Evolutionary conservation across 1,140 invertebrate genomes (phyloP), one percentile per base, ranked within the genome.

Genomic region (Reticulitermes speratus): DNA sequence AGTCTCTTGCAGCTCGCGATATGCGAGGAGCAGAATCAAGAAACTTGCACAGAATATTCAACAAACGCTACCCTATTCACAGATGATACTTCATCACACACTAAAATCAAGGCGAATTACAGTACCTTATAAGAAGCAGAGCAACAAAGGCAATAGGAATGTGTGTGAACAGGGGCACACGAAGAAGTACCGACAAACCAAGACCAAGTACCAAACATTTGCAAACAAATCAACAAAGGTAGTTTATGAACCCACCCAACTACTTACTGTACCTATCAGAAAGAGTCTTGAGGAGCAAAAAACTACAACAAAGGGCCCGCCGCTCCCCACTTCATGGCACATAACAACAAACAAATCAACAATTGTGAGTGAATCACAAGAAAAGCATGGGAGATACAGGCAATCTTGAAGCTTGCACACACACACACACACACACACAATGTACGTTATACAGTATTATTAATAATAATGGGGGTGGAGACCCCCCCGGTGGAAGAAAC

Each of bases 311-410:
- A 75, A 30, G 25, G 65, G 14, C n/a, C 25, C n/a, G 65, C 65
- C 65, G 65, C 25, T 1, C 65, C 30, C n/a, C 65, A 75, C 65
- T 75, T 30, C 65, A 75, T 8, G 65, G 65, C 65, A 75, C 25
- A 75, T 75, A 75, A 75, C 65, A 75, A 75, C 65, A 75, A 75
- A 75, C 65, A 75, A 75, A 75, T 75, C 65, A 75, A 75, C 65
- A 75, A 75, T 55, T 55, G 52, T 55, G 52, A 55, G 52, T 55
- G 52, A 55, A 55, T 75, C 65, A 75, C 25, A 75, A 75, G 65
- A 75, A 75, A 75, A 75, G 65, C n/a, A 75, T 75, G 65, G 65
- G 65, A 55, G 65, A 75, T 75, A 30, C 65, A 75, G 65, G 65
- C 65, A 75, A 75, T 75, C 65, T 75, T 75, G 65, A 30, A 75